A percentile compares a stretch with the other conserved stretches of the same genome.
Evolutionary conservation across 2,888 invertebrate genomes (phyloP).

Genomic region (Erebia ligea): DNA sequence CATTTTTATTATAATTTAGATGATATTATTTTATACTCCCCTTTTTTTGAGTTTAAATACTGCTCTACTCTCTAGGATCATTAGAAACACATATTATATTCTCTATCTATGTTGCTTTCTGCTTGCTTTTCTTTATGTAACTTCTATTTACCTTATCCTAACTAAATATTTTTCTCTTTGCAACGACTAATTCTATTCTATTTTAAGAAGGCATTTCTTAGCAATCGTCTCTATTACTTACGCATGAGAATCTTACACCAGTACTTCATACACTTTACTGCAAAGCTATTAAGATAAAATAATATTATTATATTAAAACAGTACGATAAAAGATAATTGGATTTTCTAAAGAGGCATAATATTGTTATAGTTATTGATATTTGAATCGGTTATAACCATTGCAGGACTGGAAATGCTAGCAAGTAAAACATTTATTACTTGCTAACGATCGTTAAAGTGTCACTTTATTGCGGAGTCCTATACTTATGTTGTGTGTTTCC

Average conservation of each 20-base stretch:
- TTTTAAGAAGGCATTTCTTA: neutral
- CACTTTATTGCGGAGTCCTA: neutral
- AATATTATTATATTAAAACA: slow-evolving; percentile 14
- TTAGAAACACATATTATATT: neutral
- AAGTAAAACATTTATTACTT: slow-evolving; percentile 20
- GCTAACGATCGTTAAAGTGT: slow-evolving; percentile 9
- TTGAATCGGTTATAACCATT: slow-evolving; percentile 6
- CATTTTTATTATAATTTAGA: no score
- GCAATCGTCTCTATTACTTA: neutral
- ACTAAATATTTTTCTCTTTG: neutral
- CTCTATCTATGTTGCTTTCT: neutral
- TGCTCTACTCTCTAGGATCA: neutral
- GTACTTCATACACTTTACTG: slow-evolving; percentile 2
- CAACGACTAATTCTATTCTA: neutral
- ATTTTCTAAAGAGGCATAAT: slow-evolving; percentile 11
- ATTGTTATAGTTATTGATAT: slow-evolving; percentile 10
- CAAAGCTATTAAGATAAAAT: slow-evolving; percentile 12
- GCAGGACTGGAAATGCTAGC: slow-evolving; percentile 1
- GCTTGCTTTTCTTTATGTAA: neutral
- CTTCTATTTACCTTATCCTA: no score
- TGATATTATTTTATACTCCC: no score
- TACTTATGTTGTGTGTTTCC: neutral
- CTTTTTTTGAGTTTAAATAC: no score
- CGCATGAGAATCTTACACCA: neutral
- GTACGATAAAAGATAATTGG: slow-evolving; percentile 18